Evolutionary conservation across 2,888 invertebrate genomes (phyloP).

Genomic region (Hipparchia semele): DNA sequence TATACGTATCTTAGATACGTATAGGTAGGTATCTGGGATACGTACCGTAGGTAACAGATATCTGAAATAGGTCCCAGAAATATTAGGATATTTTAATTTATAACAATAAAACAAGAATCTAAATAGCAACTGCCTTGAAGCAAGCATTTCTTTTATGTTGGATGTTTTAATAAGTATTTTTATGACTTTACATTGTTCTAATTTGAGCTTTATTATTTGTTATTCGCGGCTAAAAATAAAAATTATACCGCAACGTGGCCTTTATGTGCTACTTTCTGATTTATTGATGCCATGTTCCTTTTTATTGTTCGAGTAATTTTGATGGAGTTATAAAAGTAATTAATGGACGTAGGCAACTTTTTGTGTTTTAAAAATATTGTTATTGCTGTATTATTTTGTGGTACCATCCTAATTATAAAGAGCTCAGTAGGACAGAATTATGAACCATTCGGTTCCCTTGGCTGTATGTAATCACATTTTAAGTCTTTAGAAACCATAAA

Average conservation of each 20-base stretch:
- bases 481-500: too few species aligned
- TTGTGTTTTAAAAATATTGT: constrained; percentile 9
- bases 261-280: constrained; percentile 22
- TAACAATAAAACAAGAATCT: background rate
- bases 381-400: constrained; percentile 17
- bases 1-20: too few species aligned
- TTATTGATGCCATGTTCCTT: constrained; percentile 24
- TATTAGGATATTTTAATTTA: background rate
- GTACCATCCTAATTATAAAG: background rate
- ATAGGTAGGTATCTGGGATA: too few species aligned
- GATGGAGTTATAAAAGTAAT: constrained; percentile 26
- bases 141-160: constrained; percentile 2
- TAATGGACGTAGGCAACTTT: constrained; percentile 17
- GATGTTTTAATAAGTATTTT: constrained; percentile 24
- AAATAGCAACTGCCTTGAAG: background rate
- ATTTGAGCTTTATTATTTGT: constrained; percentile 22
- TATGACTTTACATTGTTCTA: constrained; percentile 20
- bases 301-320: constrained; percentile 27
- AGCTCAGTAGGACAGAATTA: background rate
- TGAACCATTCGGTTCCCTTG: too few species aligned
- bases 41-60: too few species aligned
- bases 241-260: constrained; percentile 25
- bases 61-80: too few species aligned
- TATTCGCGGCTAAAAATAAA: constrained; percentile 24
- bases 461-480: too few species aligned